Conservation (phyloP, 2,797 vertebrate species). For the Lemur catta region DNA sequence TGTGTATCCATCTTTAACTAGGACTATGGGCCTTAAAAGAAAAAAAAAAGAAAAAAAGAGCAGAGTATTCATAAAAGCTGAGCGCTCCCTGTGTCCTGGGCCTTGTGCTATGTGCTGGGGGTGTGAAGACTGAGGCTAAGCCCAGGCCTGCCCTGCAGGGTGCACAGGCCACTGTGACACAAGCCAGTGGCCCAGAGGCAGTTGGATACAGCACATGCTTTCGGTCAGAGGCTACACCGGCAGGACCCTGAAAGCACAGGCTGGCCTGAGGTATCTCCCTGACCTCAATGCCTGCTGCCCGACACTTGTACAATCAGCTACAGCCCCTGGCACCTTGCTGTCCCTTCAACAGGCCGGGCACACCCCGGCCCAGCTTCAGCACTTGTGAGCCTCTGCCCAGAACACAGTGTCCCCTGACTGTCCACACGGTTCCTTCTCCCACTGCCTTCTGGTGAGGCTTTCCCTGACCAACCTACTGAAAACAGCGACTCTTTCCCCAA, state of each 20-base stretch:
- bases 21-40: not conserved
- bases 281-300: fast-evolving
- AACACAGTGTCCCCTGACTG: not conserved
- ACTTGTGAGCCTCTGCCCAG: not conserved
- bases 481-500: not conserved
- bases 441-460: not conserved
- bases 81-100: not conserved
- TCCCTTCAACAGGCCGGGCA: not conserved
- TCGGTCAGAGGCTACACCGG: not conserved
- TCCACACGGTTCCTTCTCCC: not conserved
- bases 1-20: not conserved
- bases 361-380: too few species aligned
- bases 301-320: not conserved
- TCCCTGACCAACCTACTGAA: not conserved
- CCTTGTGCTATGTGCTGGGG: not conserved
- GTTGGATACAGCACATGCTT: not conserved
- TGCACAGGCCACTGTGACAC: not conserved
- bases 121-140: not conserved
- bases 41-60: not conserved
- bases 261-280: too few species aligned
- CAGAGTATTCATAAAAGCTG: not conserved
- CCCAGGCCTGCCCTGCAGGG: not conserved
- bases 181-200: not conserved
- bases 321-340: not conserved
- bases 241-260: not conserved